Evolutionary conservation across 2,113 vertebrate genomes (phyloP), one percentile per base, ranked within the genome.

Genomic region (Ceyx cyanopectus): DNA sequence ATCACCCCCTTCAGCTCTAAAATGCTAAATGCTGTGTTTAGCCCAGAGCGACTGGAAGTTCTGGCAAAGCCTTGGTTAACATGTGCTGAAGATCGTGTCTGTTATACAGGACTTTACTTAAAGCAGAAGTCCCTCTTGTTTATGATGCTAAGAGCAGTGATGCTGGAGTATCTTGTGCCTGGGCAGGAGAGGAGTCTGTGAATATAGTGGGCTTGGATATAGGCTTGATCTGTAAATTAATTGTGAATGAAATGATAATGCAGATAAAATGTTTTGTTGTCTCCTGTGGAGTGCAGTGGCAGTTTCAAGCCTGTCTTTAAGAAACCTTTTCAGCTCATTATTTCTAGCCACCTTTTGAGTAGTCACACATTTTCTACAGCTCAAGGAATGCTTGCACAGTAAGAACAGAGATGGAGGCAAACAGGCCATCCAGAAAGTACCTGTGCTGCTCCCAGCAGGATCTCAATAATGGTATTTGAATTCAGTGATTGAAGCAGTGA

Each of bases 381-480:
- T 13, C 40, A 68, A 81, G 12, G 53, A 76, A 56, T 48, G 68
- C 14, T 65, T 81, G 40, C 18, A 50, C 21, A 32, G 34, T 48
- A 68, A 74, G 51, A 77, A 46, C 5, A 83, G 77, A 78, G n/a
- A 78, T 1, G 5, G 57, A 73, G 87, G 66, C 21, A 76, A 90
- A 68, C 45, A 90, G 30, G 41, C 78, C 60, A 43, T 79, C 14
- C 74, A 89, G 56, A 95, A 89, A 85, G 32, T 23, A 75, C 70
- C 78, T 66, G 58, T 76, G 37, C 30, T 89, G 34, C 60, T 94
- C 90, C 54, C 92, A 95, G 86, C 77, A 89, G 77, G 78, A 62
- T 81, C 69, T 92, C 77, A 93, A 19, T 91, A 81, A 70, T 34
- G 34, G 68, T 40, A 74, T 95, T 95, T 94, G 68, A 94, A 87